Evolutionary conservation across 2,113 vertebrate species (phyloP).

Genomic region (Notothenia rossii): DNA sequence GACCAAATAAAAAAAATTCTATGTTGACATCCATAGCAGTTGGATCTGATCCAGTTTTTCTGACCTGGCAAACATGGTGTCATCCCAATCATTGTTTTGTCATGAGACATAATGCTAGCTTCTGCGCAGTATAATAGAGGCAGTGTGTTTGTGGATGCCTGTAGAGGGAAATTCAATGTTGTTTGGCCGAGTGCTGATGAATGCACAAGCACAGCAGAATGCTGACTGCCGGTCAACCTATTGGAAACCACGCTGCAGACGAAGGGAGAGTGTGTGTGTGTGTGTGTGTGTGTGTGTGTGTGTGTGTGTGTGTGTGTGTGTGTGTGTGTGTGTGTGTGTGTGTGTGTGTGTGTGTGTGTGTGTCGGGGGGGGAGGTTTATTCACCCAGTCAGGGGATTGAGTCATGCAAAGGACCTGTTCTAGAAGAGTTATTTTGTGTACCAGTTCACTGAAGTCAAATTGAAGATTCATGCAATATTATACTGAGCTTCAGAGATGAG

Average conservation of each 20-base stretch:
- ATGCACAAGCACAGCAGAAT: constrained; percentile 82
- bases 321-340: too few species aligned
- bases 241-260: constrained; percentile 65
- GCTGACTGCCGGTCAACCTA: constrained; percentile 75
- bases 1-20: constrained; percentile 11
- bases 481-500: constrained; percentile 37
- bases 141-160: constrained; percentile 81
- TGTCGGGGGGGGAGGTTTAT: constrained; percentile 48
- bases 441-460: constrained; percentile 21
- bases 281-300: too few species aligned
- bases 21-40: neutral
- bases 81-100: constrained; percentile 72
- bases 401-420: constrained; percentile 78
- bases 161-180: constrained; percentile 75
- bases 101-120: constrained; percentile 67
- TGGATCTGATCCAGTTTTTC: constrained; percentile 50
- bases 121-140: constrained; percentile 73
- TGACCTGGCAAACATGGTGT: constrained; percentile 61
- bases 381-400: constrained; percentile 71
- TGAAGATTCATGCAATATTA: constrained; percentile 64
- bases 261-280: constrained; percentile 28
- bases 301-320: too few species aligned
- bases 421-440: constrained; percentile 40
- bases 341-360: neutral
- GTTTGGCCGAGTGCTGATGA: constrained; percentile 74